Base-by-base conservation (phyloP, 2,888 invertebrate species). In the Bibio marci region DNA sequence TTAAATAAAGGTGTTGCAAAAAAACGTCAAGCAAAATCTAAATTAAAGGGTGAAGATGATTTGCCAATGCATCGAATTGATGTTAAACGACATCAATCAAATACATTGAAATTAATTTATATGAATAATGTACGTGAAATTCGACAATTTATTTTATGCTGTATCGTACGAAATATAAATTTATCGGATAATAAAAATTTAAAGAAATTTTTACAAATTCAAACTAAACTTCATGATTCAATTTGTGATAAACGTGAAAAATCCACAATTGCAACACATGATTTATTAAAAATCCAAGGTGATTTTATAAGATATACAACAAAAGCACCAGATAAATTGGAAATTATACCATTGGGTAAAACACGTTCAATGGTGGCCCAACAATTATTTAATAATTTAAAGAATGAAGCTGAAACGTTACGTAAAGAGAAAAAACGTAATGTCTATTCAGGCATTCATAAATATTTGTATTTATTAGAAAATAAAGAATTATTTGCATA, bases 231-330 rank as follows among this genome's bases (percentile, higher is more conserved):
- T 22, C 80, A 80, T 49, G 80, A 80, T 44, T 70, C 71, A 0
- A 62, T 82, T 10, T 87, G 87, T 55, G 76, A 79, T 39, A 83
- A 82, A 52, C 65, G 87, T 47, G 79, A 78, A 49, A 61, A 67
- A 1, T 80, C 83, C 0, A 85, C 86, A 0, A 79, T 87, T 42
- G 87, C 86, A 3, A 87, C 86, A 0, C 88, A 88, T 57, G 86
- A 87, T 55, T 59, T 80, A 45, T 64, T 61, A 30, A 71, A 74
- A 49, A 62, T 43, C n/a, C 26, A 26, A 17, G 35, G 35, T 65
- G 71, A 72, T 43, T 64, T 71, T 47, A 54, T 78, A 28, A 57
- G 64, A 1, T 87, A 82, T 60, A 78, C 79, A 41, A 80, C 83
- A 0, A 66, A 66, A 47, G 52, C 65, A 1, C 82, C 83, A 1